phyloP scores from a whole-genome alignment of 2,797 vertebrate genomes.

The Sus cebifrons region DNA sequence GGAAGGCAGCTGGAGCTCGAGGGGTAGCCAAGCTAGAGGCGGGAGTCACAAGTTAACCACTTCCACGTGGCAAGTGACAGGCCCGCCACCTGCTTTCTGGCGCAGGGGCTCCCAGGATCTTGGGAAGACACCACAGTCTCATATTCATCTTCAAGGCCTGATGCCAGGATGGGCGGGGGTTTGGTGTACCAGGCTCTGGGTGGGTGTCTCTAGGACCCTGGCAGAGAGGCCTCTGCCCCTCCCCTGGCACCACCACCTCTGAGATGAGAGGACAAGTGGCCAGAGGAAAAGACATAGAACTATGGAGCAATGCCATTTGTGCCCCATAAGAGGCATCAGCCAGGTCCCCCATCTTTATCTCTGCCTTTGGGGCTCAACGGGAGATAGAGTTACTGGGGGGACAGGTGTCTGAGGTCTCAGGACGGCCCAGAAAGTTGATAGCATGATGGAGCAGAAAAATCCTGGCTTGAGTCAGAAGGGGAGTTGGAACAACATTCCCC shows the following conservation, averaged over 20 bases:
- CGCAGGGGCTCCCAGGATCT: background rate
- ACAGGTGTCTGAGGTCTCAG: background rate
- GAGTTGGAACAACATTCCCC: background rate
- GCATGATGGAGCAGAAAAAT: background rate
- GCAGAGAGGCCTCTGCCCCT: background rate
- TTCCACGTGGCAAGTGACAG: background rate
- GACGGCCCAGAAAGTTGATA: background rate
- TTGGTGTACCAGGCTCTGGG: background rate
- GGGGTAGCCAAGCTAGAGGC: background rate
- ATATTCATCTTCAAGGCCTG: background rate
- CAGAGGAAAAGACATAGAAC: background rate
- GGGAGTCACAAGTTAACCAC: background rate
- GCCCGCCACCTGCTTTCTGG: conserved; percentile 72
- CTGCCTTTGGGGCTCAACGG: background rate
- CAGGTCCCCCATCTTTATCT: background rate
- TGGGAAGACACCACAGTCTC: background rate
- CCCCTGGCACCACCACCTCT: background rate
- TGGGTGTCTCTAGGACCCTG: background rate
- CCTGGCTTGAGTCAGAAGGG: background rate
- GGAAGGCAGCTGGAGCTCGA: background rate
- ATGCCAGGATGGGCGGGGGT: background rate
- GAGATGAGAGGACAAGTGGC: rapidly evolving
- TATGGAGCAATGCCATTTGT: background rate
- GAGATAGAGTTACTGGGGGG: background rate
- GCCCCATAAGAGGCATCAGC: background rate